phyloP scores from a whole-genome alignment of 2,797 vertebrate species.

The Naso thynnoides region DNA sequence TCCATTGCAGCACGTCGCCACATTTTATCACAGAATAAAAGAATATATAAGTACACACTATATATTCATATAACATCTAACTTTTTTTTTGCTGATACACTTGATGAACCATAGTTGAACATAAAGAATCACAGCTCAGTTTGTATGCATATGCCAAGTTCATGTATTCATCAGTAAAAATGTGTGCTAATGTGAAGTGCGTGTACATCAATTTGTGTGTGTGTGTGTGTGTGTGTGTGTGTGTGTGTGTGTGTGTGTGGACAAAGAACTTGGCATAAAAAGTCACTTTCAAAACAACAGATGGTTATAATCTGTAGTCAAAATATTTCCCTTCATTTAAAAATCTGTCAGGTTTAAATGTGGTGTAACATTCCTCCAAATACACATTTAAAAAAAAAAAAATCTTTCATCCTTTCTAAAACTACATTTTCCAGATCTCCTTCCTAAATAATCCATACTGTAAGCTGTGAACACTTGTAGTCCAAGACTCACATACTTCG shows the following conservation, averaged over 20 bases:
- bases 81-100: constrained; percentile 55
- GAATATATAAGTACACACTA: constrained; percentile 76
- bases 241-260: constrained; percentile 26
- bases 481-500: constrained; percentile 54
- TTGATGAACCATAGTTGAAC: constrained; percentile 56
- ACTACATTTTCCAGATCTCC: constrained; percentile 51
- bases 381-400: constrained; percentile 31
- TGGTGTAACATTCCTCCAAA: constrained; percentile 65
- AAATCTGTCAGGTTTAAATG: constrained; percentile 61
- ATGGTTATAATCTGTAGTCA: constrained; percentile 39
- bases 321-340: constrained; percentile 58
- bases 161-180: constrained; percentile 29
- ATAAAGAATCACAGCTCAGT: constrained; percentile 62
- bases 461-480: constrained; percentile 36
- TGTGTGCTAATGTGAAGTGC: constrained; percentile 19
- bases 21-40: constrained; percentile 69
- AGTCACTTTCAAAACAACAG: constrained; percentile 62
- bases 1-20: constrained; percentile 55
- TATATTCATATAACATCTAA: constrained; percentile 66
- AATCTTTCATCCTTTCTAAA: constrained; percentile 47
- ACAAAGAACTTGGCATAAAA: constrained; percentile 59
- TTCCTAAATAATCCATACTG: constrained; percentile 33
- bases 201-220: constrained; percentile 7
- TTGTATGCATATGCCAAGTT: constrained; percentile 54
- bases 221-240: constrained; percentile 19